These are phyloP conservation scores for Polydrusus pterygomalis DNA, from an alignment of 2,888 invertebrate species.

Conservation along the genomic window DNA sequence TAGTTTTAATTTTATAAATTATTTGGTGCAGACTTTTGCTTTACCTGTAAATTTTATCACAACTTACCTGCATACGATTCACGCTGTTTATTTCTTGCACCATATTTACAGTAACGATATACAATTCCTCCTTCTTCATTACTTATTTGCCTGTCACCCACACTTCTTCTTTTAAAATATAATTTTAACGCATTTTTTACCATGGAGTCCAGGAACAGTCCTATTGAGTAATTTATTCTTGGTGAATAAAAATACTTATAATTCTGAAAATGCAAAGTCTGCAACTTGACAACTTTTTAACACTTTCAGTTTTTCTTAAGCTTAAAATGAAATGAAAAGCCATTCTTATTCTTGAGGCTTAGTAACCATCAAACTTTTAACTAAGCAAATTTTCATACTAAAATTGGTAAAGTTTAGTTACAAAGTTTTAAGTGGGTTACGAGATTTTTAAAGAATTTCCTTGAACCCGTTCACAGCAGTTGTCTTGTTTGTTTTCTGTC, in stretches of 20 bases:
- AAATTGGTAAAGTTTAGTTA: conserved; percentile 53
- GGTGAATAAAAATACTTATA: neutral
- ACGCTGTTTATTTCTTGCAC: too few relatives aligned
- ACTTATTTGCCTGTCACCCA: too few relatives aligned
- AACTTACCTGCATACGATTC: too few relatives aligned
- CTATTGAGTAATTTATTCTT: too few relatives aligned
- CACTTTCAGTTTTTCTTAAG: conserved; percentile 28
- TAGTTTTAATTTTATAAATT: too few relatives aligned
- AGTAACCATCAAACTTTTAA: conserved; percentile 52
- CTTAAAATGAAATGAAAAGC: conserved; percentile 26
- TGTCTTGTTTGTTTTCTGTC: conserved; percentile 32
- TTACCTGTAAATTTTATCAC: too few relatives aligned
- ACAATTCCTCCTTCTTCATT: too few relatives aligned
- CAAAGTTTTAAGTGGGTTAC: conserved; percentile 43
- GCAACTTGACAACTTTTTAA: conserved; percentile 29
- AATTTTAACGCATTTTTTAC: too few relatives aligned
- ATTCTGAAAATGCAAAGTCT: neutral
- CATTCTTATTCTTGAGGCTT: conserved; percentile 50
- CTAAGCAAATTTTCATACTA: conserved; percentile 52
- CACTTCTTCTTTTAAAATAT: too few relatives aligned
- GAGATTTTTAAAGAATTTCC: conserved; percentile 41
- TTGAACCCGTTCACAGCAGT: conserved; percentile 35
- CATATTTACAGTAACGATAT: too few relatives aligned
- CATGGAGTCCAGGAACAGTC: too few relatives aligned
- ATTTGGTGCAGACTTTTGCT: too few relatives aligned